A percentile compares a stretch with the other conserved stretches of the same genome.
phyloP scores from a whole-genome alignment of 1,140 invertebrate genomes.

The Pseudomyrmex cubaensis region DNA sequence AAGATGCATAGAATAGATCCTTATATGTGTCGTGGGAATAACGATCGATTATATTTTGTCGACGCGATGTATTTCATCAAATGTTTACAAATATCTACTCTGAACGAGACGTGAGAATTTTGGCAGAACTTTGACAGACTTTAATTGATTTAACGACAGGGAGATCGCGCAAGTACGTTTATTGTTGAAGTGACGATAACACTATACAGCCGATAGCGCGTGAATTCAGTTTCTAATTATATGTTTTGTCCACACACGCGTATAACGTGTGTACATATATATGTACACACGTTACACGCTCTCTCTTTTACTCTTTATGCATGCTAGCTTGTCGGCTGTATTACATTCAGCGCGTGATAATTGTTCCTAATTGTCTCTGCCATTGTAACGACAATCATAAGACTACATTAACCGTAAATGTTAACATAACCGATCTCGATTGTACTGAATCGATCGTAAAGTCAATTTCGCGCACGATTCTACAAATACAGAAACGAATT shows the following conservation, averaged over 20 bases:
- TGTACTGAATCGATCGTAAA: constrained; percentile 69
- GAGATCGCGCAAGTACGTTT: background rate
- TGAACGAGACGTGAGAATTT: background rate
- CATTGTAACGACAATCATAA: constrained; percentile 43
- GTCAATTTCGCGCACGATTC: constrained; percentile 61
- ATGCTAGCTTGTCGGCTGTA: constrained; percentile 3
- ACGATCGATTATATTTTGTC: constrained; percentile 26
- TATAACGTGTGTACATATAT: constrained; percentile 12
- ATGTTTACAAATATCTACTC: background rate
- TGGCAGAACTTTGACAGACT: background rate
- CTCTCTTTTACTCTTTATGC: constrained; percentile 6
- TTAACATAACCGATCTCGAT: constrained; percentile 70
- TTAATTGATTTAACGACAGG: background rate
- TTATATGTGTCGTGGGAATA: constrained; percentile 20
- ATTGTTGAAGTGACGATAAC: constrained; percentile 15
- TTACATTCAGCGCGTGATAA: constrained; percentile 65
- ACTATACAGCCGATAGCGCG: background rate
- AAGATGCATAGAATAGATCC: background rate
- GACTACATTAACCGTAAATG: constrained; percentile 69
- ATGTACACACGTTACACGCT: constrained; percentile 8
- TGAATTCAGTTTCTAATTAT: constrained; percentile 3
- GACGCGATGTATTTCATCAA: background rate
- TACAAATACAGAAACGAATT: constrained; percentile 46
- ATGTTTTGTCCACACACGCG: background rate
- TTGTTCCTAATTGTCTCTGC: constrained; percentile 31